Conservation (phyloP, 2,888 invertebrate genomes). For the Neuroscelio doddi region DNA sequence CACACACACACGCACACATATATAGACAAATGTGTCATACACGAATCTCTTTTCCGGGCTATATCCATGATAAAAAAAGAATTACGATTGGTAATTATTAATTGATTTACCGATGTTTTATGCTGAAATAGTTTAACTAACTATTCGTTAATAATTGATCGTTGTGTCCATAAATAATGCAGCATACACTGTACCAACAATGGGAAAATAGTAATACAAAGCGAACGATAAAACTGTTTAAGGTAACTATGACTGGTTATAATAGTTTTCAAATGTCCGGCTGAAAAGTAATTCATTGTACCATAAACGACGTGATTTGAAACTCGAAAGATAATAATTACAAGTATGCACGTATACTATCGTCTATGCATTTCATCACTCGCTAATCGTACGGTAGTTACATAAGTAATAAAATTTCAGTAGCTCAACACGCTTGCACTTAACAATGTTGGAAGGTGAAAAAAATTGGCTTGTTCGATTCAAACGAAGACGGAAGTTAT, state of each 20-base stretch:
- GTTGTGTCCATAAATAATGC: not conserved
- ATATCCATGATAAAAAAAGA: no score
- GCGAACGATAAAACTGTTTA: not conserved
- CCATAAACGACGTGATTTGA: slow-evolving; percentile 1
- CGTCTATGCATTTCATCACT: not conserved
- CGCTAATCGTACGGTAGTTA: not conserved
- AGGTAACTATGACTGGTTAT: no score
- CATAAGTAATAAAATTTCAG: not conserved
- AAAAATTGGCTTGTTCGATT: no score
- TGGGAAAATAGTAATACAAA: not conserved
- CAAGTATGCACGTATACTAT: not conserved
- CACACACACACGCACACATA: no score
- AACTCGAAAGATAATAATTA: slow-evolving; percentile 1
- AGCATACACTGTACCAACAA: not conserved
- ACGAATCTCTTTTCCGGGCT: no score
- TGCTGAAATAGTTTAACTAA: not conserved
- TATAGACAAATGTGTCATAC: no score
- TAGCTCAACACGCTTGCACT: not conserved
- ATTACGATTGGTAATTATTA: no score
- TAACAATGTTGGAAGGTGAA: no score
- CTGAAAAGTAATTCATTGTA: not conserved
- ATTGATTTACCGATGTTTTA: not conserved
- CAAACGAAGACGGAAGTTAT: no score
- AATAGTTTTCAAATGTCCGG: not conserved
- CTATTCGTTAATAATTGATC: not conserved